Conservation (phyloP, 2,888 invertebrate species). For the Tenthredo livida region DNA sequence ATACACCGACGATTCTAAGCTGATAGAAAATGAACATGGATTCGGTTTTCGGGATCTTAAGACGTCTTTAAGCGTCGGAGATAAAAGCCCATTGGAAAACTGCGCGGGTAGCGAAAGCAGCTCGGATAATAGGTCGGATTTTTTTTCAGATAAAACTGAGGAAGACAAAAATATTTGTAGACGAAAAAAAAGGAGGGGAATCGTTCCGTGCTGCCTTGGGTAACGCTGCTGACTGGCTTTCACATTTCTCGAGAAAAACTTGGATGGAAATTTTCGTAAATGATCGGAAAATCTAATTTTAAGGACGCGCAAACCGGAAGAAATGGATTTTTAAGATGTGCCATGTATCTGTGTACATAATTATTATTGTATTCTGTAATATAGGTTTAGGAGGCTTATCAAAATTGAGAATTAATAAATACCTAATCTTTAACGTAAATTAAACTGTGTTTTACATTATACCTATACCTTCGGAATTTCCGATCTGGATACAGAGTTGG, state of each 20-base stretch:
- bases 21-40: background rate
- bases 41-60: background rate
- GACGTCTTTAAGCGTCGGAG: background rate
- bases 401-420: background rate
- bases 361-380: background rate
- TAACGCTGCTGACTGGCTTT: background rate
- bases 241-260: background rate
- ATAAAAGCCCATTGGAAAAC: background rate
- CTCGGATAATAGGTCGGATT: background rate
- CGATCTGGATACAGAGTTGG: too few relatives aligned
- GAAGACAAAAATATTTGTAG: background rate
- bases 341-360: background rate
- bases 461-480: background rate
- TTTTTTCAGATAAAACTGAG: background rate
- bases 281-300: background rate
- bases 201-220: slow-evolving; percentile 35
- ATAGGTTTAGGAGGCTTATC: background rate
- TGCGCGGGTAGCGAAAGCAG: background rate
- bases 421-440: background rate
- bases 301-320: background rate
- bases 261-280: background rate
- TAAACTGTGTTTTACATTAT: background rate
- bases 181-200: background rate
- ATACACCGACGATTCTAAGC: background rate
- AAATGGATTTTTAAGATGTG: background rate